Evolutionary conservation across 2,113 vertebrate genomes (phyloP).

Genomic region (Amblyornis subalaris): DNA sequence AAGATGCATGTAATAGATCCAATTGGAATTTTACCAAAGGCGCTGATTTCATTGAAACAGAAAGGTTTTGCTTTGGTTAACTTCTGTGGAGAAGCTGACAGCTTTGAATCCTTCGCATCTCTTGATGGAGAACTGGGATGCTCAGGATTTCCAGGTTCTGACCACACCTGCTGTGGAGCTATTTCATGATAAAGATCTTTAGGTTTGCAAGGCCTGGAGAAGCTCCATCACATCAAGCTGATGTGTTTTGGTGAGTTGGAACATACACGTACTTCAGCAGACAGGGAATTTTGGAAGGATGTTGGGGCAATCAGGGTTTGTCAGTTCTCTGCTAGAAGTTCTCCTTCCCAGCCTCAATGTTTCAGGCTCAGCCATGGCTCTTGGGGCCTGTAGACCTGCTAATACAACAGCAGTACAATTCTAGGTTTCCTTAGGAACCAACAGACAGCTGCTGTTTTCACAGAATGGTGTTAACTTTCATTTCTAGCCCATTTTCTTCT

Average conservation of each 20-base stretch:
- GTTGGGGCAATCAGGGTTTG: fast-evolving
- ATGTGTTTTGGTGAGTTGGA: background rate
- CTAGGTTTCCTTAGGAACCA: background rate
- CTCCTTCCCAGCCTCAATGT: background rate
- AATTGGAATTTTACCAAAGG: fast-evolving
- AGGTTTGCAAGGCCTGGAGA: background rate
- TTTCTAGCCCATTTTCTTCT: background rate
- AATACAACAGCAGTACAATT: background rate
- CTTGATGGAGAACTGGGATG: background rate
- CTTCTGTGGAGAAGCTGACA: background rate
- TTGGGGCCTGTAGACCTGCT: background rate
- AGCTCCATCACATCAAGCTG: background rate
- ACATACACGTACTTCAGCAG: background rate
- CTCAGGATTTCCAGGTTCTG: background rate
- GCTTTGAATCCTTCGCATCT: background rate
- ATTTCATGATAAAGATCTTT: background rate
- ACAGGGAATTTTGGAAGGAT: background rate
- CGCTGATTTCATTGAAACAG: background rate
- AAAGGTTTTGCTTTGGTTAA: background rate
- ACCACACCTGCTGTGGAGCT: background rate
- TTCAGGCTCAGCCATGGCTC: background rate
- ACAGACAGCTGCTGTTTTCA: background rate
- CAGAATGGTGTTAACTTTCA: background rate
- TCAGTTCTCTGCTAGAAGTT: background rate
- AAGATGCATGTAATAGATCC: background rate